phyloP scores from a whole-genome alignment of 2,113 vertebrate genomes.

The Gorsachius goisagi region DNA sequence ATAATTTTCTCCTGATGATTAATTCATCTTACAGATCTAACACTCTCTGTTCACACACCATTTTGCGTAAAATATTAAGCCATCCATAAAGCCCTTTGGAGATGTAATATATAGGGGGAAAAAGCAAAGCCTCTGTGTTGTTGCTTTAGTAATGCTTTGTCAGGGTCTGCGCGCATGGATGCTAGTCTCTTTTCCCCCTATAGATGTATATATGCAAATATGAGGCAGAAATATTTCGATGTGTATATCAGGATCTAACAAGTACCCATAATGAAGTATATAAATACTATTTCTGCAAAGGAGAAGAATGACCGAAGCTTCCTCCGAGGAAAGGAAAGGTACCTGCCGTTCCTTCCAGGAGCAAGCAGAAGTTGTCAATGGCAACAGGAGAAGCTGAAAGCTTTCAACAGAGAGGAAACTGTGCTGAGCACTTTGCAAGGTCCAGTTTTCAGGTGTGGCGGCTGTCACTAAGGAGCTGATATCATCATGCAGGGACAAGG shows the following conservation, averaged over 20 bases:
- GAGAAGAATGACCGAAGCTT: not conserved
- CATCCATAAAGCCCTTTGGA: not conserved
- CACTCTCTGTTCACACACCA: not conserved
- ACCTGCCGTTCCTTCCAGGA: not conserved
- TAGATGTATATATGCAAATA: not conserved
- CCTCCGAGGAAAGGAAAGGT: not conserved
- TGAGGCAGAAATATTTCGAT: not conserved
- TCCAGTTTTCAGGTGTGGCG: not conserved
- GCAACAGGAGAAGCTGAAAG: not conserved
- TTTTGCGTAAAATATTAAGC: not conserved
- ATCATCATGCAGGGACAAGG: not conserved
- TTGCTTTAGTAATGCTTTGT: not conserved
- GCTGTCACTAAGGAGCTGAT: not conserved
- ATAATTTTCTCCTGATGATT: not conserved
- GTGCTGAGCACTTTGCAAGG: not conserved
- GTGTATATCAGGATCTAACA: not conserved
- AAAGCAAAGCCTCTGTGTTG: not conserved
- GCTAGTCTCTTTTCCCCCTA: not conserved
- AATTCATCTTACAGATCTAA: not conserved
- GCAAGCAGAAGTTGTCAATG: not conserved
- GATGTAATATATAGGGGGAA: not conserved
- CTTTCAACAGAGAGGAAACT: not conserved
- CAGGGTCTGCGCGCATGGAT: fast-evolving
- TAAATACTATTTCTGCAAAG: not conserved
- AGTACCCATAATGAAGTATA: not conserved